Conservation (phyloP, 2,888 invertebrate species). For the Eilema caniola region DNA sequence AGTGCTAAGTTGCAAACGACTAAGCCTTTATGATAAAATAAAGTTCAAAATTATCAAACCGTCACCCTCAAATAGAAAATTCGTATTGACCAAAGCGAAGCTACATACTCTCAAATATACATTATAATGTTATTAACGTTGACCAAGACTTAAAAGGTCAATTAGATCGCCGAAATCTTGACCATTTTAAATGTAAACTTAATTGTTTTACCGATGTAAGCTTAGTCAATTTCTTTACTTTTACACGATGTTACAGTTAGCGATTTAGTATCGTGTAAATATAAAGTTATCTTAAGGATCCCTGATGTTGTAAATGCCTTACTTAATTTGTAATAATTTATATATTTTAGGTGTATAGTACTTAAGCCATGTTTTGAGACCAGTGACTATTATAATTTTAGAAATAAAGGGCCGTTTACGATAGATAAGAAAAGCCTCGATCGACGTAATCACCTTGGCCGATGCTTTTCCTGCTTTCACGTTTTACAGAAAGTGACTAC, state of each 20-base stretch:
- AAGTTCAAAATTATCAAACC: conserved; percentile 74
- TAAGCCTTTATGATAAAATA: conserved; percentile 74
- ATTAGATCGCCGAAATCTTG: conserved; percentile 86
- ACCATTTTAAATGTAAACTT: conserved; percentile 83
- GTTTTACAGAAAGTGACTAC: conserved; percentile 81
- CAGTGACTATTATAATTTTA: conserved; percentile 86
- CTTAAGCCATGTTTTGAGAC: conserved; percentile 87
- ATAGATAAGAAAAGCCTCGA: conserved; percentile 72
- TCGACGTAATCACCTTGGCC: conserved; percentile 76
- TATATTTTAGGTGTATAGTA: conserved; percentile 87
- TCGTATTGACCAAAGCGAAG: conserved; percentile 78
- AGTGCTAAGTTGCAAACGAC: conserved; percentile 84
- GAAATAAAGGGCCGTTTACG: conserved; percentile 77
- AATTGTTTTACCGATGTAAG: conserved; percentile 85
- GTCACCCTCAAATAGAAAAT: conserved; percentile 61
- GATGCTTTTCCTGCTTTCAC: conserved; percentile 74
- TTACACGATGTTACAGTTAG: conserved; percentile 82
- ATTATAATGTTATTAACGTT: conserved; percentile 33
- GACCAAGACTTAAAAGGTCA: conserved; percentile 76
- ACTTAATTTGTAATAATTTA: conserved; percentile 87
- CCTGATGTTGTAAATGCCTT: conserved; percentile 87
- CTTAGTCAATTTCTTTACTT: conserved; percentile 84
- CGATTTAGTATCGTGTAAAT: conserved; percentile 82
- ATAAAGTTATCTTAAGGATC: conserved; percentile 82
- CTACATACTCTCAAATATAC: conserved; percentile 54